phyloP scores from a whole-genome alignment of 2,797 vertebrate genomes.

The Anguilla marmorata region DNA sequence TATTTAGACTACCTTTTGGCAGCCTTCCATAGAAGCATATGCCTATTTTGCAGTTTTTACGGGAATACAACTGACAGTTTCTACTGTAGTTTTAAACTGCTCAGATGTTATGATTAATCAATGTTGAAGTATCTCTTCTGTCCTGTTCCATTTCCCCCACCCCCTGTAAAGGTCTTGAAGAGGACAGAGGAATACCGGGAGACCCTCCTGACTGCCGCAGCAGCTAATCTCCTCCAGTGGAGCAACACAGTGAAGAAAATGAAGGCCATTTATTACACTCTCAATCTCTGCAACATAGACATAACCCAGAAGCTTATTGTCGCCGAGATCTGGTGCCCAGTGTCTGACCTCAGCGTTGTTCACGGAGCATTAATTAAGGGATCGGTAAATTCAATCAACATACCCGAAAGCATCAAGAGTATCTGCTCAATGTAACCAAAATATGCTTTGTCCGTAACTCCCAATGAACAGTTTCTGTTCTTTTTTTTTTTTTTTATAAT shows the following conservation, averaged over 20 bases:
- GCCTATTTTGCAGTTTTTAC: not conserved
- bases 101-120: not conserved
- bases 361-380: constrained; percentile 47
- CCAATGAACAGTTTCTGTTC: too few relatives aligned
- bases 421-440: not conserved
- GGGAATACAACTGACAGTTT: not conserved
- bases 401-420: not conserved
- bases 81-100: not conserved
- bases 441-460: not conserved
- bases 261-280: constrained; percentile 60
- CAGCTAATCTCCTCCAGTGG: constrained; percentile 49
- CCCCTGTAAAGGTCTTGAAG: constrained; percentile 47
- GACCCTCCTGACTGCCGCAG: constrained; percentile 43
- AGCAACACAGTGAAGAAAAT: constrained; percentile 54
- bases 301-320: constrained; percentile 58
- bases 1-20: too few relatives aligned
- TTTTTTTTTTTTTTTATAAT: too few relatives aligned
- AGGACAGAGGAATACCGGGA: constrained; percentile 53
- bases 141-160: not conserved
- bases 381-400: constrained; percentile 40
- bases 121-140: not conserved
- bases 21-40: not conserved
- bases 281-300: constrained; percentile 61
- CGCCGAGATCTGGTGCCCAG: constrained; percentile 59
- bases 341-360: constrained; percentile 49